Base-by-base conservation (phyloP, 2,888 invertebrate genomes). In the Coleophora flavipennella region DNA sequence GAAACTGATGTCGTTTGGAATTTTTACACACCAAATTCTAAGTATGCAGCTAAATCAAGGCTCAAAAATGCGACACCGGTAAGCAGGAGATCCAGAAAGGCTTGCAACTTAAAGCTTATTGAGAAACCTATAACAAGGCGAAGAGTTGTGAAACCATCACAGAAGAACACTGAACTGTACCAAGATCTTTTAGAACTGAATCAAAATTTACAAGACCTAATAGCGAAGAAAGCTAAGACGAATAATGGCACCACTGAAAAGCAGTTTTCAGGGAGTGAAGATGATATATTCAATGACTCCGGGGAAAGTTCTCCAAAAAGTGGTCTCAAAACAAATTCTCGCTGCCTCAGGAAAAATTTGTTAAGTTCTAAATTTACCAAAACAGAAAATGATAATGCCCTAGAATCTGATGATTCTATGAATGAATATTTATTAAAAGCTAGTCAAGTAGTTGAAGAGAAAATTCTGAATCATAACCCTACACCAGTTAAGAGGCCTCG, bases 1-100 rank as follows among this genome's bases (percentile, higher is more conserved):
- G 77, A 78, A 57, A 79, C 76, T 11, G 84, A 85, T 53, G 85
- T 85, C 11, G 70, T 85, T 9, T 85, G 85, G 85, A 85, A 85
- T 49, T 84, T 76, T 44, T 84, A 85, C 52, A 81, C 85, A 0
- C 84, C 85, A n/a, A 80, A 78, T 51, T 67, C 84, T 8, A 71
- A 67, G 11, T 55, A 72, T 27, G 49, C 57, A 26, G 48, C 57
- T 1, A 61, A 55, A 37, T 60, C 67, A 32, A 57, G 62, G 0
- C 43, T 55, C 1, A 77, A 73, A 62, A 77, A 74, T 39, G 66
- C 76, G 1, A 83, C 84, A 20, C 84, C 83, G 8, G 58, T 81
- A 1, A 79, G 77, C 44, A 64, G 71, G 27, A 73, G 67, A 58
- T 44, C 64, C 3, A 80, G 65, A 60, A 69, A 69, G 53, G 43